phyloP scores from a whole-genome alignment of 2,888 invertebrate species.

The Copidosoma aretas region DNA sequence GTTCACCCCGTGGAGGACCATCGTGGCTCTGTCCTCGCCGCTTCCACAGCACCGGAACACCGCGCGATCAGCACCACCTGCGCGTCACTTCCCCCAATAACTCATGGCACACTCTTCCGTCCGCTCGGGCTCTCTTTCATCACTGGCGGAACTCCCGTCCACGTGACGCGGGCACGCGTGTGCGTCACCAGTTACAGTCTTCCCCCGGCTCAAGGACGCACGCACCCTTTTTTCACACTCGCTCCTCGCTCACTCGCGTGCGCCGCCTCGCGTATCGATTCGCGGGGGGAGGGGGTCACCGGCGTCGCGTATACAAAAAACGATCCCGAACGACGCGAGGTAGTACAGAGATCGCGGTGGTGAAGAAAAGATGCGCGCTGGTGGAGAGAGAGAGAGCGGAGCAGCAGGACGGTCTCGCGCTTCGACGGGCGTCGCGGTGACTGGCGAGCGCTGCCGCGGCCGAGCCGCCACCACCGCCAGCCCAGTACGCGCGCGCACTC shows the following conservation, averaged over 20 bases:
- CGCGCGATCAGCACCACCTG: background rate
- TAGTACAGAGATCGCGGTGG: background rate
- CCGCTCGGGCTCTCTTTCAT: background rate
- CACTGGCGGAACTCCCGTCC: constrained; percentile 16
- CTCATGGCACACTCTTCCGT: background rate
- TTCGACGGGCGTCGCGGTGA: constrained; percentile 61
- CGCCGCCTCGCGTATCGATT: too few relatives aligned
- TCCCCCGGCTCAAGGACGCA: too few relatives aligned
- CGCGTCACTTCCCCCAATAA: background rate
- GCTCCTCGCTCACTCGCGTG: background rate
- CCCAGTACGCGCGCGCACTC: background rate
- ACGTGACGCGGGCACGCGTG: constrained; percentile 24
- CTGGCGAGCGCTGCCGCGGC: constrained; percentile 58
- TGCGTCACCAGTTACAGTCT: background rate
- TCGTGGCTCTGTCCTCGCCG: constrained; percentile 38
- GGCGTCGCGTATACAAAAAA: too few relatives aligned
- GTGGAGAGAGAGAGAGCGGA: too few relatives aligned
- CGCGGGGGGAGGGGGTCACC: too few relatives aligned
- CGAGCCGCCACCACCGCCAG: too few relatives aligned
- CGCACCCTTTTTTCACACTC: background rate
- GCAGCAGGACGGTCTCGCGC: constrained; percentile 51
- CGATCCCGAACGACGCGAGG: background rate
- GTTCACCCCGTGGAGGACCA: constrained; percentile 61
- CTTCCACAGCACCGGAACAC: background rate
- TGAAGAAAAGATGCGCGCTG: constrained; percentile 1